Evolutionary conservation across 2,113 vertebrate species (phyloP).

Genomic region (Thomomys bottae): DNA sequence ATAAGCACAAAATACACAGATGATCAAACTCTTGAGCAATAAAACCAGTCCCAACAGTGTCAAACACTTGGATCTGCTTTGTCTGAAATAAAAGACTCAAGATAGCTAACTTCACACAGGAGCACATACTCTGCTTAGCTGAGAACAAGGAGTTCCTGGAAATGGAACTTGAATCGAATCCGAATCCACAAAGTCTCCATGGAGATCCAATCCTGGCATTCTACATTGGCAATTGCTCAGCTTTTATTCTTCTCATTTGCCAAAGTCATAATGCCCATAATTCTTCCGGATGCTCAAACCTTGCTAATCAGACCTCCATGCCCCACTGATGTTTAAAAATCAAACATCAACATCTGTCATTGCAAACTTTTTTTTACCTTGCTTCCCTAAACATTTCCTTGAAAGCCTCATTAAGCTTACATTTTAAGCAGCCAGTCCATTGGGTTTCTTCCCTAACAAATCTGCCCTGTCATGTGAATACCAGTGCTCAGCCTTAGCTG

Average conservation of each 20-base stretch:
- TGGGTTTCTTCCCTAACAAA: neutral
- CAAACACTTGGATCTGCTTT: neutral
- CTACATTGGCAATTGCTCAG: neutral
- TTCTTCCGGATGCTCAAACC: slow-evolving; percentile 41
- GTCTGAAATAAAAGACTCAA: slow-evolving; percentile 1
- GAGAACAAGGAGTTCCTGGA: slow-evolving; percentile 48
- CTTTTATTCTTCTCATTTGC: neutral
- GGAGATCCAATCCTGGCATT: slow-evolving; percentile 55
- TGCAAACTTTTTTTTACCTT: neutral
- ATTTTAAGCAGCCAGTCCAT: neutral
- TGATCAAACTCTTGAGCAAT: neutral
- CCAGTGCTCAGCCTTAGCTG: neutral
- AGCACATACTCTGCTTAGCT: neutral
- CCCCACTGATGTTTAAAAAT: slow-evolving; percentile 10
- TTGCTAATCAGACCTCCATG: neutral
- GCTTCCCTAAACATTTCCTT: slow-evolving; percentile 6
- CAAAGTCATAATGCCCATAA: slow-evolving; percentile 22
- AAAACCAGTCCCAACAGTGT: neutral
- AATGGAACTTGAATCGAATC: slow-evolving; percentile 15
- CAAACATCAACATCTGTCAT: neutral
- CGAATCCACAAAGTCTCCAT: neutral
- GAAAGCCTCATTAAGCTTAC: neutral
- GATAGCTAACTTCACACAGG: neutral
- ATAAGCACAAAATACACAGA: neutral
- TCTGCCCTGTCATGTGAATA: neutral